Evolutionary conservation across 2,113 vertebrate species (phyloP).

Genomic region (Phainopepla nitens): DNA sequence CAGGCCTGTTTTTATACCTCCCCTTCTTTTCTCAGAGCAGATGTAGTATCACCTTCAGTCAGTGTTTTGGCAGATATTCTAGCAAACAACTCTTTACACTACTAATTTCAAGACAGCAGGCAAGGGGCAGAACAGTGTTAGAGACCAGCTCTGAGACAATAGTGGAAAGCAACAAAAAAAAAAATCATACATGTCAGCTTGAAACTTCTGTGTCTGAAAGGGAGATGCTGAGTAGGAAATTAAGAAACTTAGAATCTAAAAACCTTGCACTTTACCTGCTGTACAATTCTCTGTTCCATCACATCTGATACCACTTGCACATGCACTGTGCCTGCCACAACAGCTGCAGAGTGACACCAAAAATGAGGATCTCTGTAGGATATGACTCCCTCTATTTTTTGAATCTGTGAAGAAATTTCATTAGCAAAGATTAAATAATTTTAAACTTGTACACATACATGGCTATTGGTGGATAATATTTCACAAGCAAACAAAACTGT

Average conservation of each 20-base stretch:
- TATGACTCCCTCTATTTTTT: constrained; percentile 94
- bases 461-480: neutral
- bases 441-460: neutral
- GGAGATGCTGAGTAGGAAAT: neutral
- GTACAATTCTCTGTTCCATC: constrained; percentile 91
- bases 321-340: constrained; percentile 93
- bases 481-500: neutral
- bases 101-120: neutral
- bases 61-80: neutral
- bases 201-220: neutral
- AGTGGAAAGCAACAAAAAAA: neutral
- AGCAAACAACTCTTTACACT: neutral
- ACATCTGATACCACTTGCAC: constrained; percentile 92
- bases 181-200: neutral
- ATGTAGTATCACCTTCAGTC: neutral
- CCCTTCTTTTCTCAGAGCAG: neutral
- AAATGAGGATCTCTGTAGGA: constrained; percentile 96
- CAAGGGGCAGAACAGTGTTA: neutral
- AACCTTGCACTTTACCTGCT: constrained; percentile 80
- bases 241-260: neutral
- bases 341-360: constrained; percentile 93
- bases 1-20: neutral
- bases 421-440: neutral
- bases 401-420: constrained; percentile 78
- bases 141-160: neutral